A percentile compares a stretch with the other conserved stretches of the same genome.
These are phyloP conservation scores for Andrena praecox DNA, from an alignment of 2,888 invertebrate species.

Conservation along the genomic window DNA sequence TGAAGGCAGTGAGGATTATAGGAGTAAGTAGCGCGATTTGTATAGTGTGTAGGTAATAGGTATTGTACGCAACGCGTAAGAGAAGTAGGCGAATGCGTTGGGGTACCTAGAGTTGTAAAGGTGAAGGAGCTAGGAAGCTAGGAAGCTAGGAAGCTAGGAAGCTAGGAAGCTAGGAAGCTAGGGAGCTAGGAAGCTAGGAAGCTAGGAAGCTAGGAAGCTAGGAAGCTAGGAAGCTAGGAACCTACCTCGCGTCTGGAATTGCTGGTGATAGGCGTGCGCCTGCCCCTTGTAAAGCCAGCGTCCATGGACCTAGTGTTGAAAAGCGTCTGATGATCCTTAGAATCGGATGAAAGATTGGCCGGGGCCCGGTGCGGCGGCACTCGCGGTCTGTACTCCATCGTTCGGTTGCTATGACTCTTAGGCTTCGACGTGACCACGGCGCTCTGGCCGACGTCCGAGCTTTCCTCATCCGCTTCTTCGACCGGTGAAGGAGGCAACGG, in stretches of 20 bases:
- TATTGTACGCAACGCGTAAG: too few species aligned
- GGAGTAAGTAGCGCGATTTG: too few species aligned
- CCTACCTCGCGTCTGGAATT: constrained; percentile 84
- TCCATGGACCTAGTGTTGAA: constrained; percentile 95
- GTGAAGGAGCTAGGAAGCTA: constrained; percentile 62
- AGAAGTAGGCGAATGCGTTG: too few species aligned
- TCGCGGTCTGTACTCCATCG: constrained; percentile 86
- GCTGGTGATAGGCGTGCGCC: constrained; percentile 79
- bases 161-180: constrained; percentile 73
- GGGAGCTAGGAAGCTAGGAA: neutral
- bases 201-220: constrained; percentile 61
- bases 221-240: neutral
- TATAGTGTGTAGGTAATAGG: too few species aligned
- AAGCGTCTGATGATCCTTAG: constrained; percentile 86
- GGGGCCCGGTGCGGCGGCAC: constrained; percentile 90
- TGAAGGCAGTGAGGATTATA: too few species aligned
- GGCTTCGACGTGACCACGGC: constrained; percentile 71
- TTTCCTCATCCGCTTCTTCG: constrained; percentile 92
- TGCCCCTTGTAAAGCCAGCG: constrained; percentile 88
- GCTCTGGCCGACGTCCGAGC: constrained; percentile 87
- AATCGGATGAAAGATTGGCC: constrained; percentile 68
- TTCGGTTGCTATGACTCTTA: constrained; percentile 77
- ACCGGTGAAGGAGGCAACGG: constrained; percentile 94
- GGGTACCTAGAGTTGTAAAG: neutral
- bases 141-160: too few species aligned